Percentiles rank a stretch among this genome's conserved stretches.
phyloP scores from a whole-genome alignment of 1,140 invertebrate species.

The Trichogramma pretiosum region DNA sequence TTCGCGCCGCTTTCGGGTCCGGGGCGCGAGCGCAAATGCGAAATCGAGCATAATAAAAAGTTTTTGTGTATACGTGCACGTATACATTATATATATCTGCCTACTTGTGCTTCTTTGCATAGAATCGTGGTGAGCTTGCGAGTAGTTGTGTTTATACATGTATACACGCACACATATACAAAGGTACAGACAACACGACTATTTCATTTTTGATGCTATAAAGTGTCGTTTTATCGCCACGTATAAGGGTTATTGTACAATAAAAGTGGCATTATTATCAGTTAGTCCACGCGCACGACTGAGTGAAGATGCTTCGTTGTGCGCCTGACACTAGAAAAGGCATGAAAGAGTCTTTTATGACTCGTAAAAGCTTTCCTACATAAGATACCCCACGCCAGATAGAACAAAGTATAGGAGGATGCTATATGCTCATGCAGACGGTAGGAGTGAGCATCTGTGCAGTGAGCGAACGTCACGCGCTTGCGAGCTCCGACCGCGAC shows the following conservation, averaged over 20 bases:
- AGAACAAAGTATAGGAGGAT: no score
- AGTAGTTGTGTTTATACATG: neutral
- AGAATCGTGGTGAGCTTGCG: no score
- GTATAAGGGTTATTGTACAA: conserved; percentile 47
- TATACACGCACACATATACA: neutral
- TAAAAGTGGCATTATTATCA: conserved; percentile 48
- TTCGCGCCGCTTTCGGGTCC: no score
- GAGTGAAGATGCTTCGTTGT: conserved; percentile 18
- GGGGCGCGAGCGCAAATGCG: neutral
- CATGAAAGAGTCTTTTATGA: conserved; percentile 39
- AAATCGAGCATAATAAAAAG: conserved; percentile 9
- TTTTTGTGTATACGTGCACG: no score
- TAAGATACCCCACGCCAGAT: conserved; percentile 33
- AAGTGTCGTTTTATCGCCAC: conserved; percentile 41
- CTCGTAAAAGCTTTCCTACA: conserved; percentile 45
- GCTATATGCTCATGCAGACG: no score
- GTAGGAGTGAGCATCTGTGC: conserved; percentile 1
- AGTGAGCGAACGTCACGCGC: conserved; percentile 25
- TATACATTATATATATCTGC: no score
- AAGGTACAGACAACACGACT: conserved; percentile 19
- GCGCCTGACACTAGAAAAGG: conserved; percentile 36
- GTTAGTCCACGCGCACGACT: conserved; percentile 29
- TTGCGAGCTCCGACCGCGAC: no score
- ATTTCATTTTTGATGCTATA: conserved; percentile 44
- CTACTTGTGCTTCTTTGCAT: no score